Percentiles rank a stretch among this genome's conserved stretches.
Evolutionary conservation across 2,888 invertebrate genomes (phyloP).

Genomic region (Nymphalis c-album): DNA sequence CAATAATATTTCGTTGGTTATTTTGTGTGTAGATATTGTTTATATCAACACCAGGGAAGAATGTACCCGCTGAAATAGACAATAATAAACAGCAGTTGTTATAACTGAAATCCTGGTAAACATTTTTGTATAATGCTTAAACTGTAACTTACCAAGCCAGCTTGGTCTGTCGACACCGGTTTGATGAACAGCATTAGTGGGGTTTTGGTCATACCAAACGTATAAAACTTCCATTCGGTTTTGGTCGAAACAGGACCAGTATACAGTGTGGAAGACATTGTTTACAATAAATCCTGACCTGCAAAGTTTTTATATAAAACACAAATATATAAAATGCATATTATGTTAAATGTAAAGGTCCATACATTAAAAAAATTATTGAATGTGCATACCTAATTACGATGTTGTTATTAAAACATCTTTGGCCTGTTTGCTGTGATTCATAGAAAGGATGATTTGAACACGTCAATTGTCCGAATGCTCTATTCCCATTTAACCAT

Average conservation of each 20-base stretch:
- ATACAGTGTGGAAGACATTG: slow-evolving; percentile 69
- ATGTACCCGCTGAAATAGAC: slow-evolving; percentile 64
- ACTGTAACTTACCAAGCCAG: slow-evolving; percentile 59
- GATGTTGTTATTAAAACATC: slow-evolving; percentile 67
- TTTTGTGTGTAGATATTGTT: slow-evolving; percentile 68
- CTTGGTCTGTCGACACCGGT: slow-evolving; percentile 70
- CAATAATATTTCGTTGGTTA: slow-evolving; percentile 57
- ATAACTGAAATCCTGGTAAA: background rate
- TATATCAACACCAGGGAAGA: slow-evolving; percentile 70
- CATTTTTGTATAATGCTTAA: background rate
- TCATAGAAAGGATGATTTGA: slow-evolving; percentile 60
- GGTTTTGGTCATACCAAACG: slow-evolving; percentile 72
- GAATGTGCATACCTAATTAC: slow-evolving; percentile 62
- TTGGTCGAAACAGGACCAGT: slow-evolving; percentile 80
- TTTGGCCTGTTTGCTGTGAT: slow-evolving; percentile 61
- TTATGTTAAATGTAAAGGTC: too few relatives aligned
- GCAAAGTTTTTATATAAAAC: slow-evolving; percentile 26
- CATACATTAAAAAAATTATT: background rate
- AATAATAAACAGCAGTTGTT: background rate
- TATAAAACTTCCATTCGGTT: slow-evolving; percentile 75
- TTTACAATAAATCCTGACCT: slow-evolving; percentile 78
- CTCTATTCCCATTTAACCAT: slow-evolving; percentile 60
- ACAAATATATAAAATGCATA: background rate
- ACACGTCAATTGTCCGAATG: slow-evolving; percentile 69
- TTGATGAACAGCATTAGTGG: slow-evolving; percentile 72